phyloP scores from a whole-genome alignment of 1,140 invertebrate species.

The Orchesella cincta region DNA sequence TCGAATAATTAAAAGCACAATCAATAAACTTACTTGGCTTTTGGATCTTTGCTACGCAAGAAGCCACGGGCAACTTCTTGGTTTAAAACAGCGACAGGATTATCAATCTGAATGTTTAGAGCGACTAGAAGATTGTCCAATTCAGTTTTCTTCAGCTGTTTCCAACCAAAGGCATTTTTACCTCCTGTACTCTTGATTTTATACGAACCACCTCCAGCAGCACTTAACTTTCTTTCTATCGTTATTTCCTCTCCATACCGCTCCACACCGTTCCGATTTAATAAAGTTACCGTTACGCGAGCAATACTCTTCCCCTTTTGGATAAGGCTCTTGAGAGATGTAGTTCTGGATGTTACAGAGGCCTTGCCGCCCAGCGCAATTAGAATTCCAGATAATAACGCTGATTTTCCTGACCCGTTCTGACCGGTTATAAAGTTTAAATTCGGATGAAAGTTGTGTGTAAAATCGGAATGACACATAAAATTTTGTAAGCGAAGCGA shows the following conservation, averaged over 20 bases:
- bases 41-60: slow-evolving; percentile 71
- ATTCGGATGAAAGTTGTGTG: slow-evolving; percentile 72
- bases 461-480: slow-evolving; percentile 84
- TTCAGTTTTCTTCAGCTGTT: slow-evolving; percentile 57
- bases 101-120: slow-evolving; percentile 88
- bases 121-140: slow-evolving; percentile 65
- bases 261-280: slow-evolving; percentile 67
- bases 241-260: slow-evolving; percentile 77
- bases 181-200: slow-evolving; percentile 17
- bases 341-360: slow-evolving; percentile 72
- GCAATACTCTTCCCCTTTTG: slow-evolving; percentile 69
- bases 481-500: slow-evolving; percentile 81
- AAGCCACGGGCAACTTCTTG: slow-evolving; percentile 87
- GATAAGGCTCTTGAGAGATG: slow-evolving; percentile 73
- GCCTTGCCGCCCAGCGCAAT: slow-evolving; percentile 84
- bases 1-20: not conserved
- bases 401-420: slow-evolving; percentile 97
- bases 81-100: slow-evolving; percentile 87
- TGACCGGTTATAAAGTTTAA: slow-evolving; percentile 88
- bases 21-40: slow-evolving; percentile 67
- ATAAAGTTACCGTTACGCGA: slow-evolving; percentile 70
- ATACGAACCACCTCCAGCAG: slow-evolving; percentile 66
- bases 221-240: slow-evolving; percentile 70
- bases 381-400: slow-evolving; percentile 82
- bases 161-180: slow-evolving; percentile 1